phyloP scores from a whole-genome alignment of 2,113 vertebrate genomes.

The Neoarius graeffei region DNA sequence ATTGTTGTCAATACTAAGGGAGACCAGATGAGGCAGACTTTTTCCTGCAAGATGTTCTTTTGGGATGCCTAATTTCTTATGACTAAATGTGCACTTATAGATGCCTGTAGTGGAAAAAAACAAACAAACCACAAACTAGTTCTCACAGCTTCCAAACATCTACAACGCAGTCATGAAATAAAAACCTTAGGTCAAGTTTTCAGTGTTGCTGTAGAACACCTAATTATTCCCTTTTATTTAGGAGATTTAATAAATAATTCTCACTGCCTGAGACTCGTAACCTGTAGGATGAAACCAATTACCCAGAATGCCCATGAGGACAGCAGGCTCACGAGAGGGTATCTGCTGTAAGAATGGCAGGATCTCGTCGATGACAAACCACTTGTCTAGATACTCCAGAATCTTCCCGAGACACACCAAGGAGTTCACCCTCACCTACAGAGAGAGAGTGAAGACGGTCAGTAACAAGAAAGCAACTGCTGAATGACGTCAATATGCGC shows the following conservation, averaged over 20 bases:
- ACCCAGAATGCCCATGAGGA: conserved; percentile 98
- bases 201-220: not conserved
- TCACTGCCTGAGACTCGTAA: not conserved
- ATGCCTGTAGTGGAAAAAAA: conserved; percentile 77
- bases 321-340: conserved; percentile 94
- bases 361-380: conserved; percentile 97
- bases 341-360: conserved; percentile 97
- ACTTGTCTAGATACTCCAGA: conserved; percentile 97
- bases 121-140: not conserved
- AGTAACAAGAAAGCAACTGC: not conserved
- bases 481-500: not conserved
- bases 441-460: conserved; percentile 8
- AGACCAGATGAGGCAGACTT: conserved; percentile 92
- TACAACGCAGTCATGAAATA: not conserved
- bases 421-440: conserved; percentile 95
- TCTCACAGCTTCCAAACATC: not conserved
- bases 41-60: conserved; percentile 95
- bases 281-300: conserved; percentile 45
- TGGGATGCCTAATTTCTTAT: conserved; percentile 97
- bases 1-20: conserved; percentile 96
- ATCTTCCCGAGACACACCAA: conserved; percentile 97
- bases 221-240: not conserved
- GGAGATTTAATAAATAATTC: not conserved
- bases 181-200: not conserved
- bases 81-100: conserved; percentile 97